These are phyloP conservation scores for Sinella curviseta DNA, from an alignment of 1,140 invertebrate genomes.

Conservation along the genomic window DNA sequence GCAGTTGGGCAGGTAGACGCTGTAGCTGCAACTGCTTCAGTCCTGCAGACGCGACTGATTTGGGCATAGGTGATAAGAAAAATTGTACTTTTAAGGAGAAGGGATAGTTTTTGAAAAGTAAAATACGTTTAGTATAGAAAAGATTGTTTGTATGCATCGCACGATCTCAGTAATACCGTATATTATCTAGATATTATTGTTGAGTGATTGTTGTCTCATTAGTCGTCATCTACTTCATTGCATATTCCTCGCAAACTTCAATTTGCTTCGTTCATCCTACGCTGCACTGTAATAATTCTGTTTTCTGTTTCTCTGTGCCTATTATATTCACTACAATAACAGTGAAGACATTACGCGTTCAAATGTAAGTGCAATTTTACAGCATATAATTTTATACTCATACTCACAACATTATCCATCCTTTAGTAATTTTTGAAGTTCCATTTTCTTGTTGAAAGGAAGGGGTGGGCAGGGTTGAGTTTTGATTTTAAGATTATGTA, in stretches of 20 bases:
- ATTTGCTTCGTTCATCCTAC: neutral
- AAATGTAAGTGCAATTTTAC: no score
- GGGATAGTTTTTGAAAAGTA: neutral
- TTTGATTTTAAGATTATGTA: neutral
- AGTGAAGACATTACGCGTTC: no score
- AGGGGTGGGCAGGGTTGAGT: neutral
- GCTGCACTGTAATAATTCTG: neutral
- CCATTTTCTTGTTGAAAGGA: no score
- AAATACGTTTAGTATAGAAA: neutral
- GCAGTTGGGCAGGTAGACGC: no score
- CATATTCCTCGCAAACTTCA: neutral
- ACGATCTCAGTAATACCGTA: neutral
- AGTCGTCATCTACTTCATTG: neutral
- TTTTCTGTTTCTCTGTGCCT: no score
- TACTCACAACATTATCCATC: no score
- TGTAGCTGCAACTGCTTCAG: neutral
- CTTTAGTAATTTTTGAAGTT: no score
- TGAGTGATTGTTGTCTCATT: constrained; percentile 26
- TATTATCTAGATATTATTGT: neutral
- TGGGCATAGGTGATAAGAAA: constrained; percentile 24
- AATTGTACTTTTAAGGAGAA: constrained; percentile 20
- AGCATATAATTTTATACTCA: neutral
- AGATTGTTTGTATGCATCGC: neutral
- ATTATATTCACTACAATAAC: no score
- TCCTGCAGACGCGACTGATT: neutral